A percentile compares a stretch with the other conserved stretches of the same genome.
phyloP scores from a whole-genome alignment of 2,888 invertebrate genomes.

The Nomada fucata region DNA sequence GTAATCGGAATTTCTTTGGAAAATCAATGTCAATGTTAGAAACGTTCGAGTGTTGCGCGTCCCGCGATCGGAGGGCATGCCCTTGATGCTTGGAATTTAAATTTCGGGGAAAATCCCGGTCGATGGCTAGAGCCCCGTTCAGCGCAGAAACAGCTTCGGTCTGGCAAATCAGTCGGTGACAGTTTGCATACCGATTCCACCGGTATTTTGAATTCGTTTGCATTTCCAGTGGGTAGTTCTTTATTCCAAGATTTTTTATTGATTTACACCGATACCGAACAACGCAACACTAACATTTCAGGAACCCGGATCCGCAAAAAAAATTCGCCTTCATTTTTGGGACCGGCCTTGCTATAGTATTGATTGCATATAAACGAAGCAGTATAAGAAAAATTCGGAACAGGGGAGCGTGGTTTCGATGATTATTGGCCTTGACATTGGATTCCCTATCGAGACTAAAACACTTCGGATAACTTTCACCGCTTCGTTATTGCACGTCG shows the following conservation, averaged over 20 bases:
- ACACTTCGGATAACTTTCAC: too few relatives aligned
- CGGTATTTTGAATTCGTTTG: background rate
- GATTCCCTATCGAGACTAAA: too few relatives aligned
- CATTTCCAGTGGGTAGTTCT: background rate
- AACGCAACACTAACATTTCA: background rate
- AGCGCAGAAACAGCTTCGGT: background rate
- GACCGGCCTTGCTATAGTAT: background rate
- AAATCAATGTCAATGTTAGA: too few relatives aligned
- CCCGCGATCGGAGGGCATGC: slow-evolving; percentile 39
- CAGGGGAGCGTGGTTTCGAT: background rate
- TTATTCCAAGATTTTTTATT: background rate
- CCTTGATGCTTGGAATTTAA: slow-evolving; percentile 49
- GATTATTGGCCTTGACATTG: background rate
- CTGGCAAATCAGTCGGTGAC: background rate
- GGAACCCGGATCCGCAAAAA: background rate
- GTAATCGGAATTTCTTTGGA: too few relatives aligned
- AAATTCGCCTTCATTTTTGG: background rate
- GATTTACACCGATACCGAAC: background rate
- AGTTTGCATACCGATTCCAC: slow-evolving; percentile 27
- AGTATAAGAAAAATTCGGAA: background rate
- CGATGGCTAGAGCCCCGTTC: slow-evolving; percentile 30
- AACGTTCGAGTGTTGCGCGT: slow-evolving; percentile 1
- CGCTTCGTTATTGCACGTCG: too few relatives aligned
- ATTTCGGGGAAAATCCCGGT: slow-evolving; percentile 40
- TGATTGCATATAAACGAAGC: background rate